These are phyloP conservation scores for Desmophyllum pertusum DNA, from an alignment of 92 coral and sea anemone species.

Conservation along the genomic window DNA sequence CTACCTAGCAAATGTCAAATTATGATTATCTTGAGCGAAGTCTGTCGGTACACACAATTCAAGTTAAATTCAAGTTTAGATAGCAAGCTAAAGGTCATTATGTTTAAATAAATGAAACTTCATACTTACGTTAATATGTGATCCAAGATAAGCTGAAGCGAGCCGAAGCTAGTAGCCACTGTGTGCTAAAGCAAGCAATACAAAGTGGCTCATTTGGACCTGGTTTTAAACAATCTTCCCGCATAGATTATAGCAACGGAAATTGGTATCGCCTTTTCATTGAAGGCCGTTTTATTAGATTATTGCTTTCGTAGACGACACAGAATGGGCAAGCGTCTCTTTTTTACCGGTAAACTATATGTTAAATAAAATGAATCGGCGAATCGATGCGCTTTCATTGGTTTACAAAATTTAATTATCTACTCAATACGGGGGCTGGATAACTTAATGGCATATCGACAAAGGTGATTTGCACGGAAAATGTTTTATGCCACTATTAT, in stretches of 20 bases:
- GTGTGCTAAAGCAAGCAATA: neutral
- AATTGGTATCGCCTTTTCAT: conserved; percentile 10
- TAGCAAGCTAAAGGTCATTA: neutral
- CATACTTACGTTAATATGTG: conserved; percentile 16
- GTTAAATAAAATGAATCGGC: neutral
- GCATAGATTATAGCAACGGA: conserved; percentile 24
- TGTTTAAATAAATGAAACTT: neutral
- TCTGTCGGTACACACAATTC: neutral
- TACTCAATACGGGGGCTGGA: conserved; percentile 20
- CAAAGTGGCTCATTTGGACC: neutral
- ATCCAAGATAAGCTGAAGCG: conserved; percentile 1
- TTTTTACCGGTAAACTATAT: neutral
- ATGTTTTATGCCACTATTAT: neutral
- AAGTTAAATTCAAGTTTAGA: conserved; percentile 2
- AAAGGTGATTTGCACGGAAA: neutral
- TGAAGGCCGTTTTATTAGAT: neutral
- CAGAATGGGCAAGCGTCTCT: conserved; percentile 16
- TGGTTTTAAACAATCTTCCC: conserved; percentile 12
- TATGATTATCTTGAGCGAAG: neutral
- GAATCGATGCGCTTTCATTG: conserved; percentile 5
- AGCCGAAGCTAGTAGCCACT: neutral
- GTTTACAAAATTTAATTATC: conserved; percentile 4
- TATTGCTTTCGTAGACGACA: conserved; percentile 28
- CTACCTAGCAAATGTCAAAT: neutral
- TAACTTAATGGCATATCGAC: conserved; percentile 2